Base-by-base conservation (phyloP, 2,888 invertebrate genomes). In the Noctua comes region DNA sequence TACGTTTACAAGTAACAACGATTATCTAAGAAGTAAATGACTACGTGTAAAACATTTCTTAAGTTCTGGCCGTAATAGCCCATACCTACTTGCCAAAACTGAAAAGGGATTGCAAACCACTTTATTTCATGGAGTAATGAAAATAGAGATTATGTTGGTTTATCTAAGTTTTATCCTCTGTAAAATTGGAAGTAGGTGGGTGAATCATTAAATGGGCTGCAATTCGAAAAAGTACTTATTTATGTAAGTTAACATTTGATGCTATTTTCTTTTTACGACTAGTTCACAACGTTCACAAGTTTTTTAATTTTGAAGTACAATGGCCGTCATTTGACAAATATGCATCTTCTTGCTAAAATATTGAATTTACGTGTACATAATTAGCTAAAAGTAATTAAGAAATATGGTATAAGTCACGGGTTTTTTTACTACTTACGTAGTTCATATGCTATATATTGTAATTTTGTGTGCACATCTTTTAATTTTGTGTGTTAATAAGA, bases 281-380 rank as follows among this genome's bases (percentile, higher is more conserved):
- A 86, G 85, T 85, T 85, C 62, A 79, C 65, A 69, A 64, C 59
- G 84, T 84, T 66, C 64, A 70, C 57, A 62, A 54, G 27, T 70
- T 40, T 54, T 64, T 73, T 21, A 71, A 69, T 76, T 74, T 79
- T 59, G 71, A 82, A 85, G 85, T 87, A 85, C 79, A 68, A 76
- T n/a, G 82, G 71, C 88, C 51, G 11, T 57, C 2, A 73, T 59
- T 36, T 46, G 21, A 48, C 10, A 73, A 78, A 75, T 72, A 59
- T 40, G 31, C n/a, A 66, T 31, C 11, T 43, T 48, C 54, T 78
- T 62, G 73, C 73, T 59, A 40, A 65, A 57, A 31, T 83, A 83
- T 73, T 83, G 48, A 57, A 27, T 68, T 48, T 43, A 31, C 54
- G 13, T 46, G 21, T 68, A 36, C 40, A 31, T 48, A 13, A 21